Evolutionary conservation across 1,140 invertebrate genomes (phyloP).

Genomic region (Patella vulgata): DNA sequence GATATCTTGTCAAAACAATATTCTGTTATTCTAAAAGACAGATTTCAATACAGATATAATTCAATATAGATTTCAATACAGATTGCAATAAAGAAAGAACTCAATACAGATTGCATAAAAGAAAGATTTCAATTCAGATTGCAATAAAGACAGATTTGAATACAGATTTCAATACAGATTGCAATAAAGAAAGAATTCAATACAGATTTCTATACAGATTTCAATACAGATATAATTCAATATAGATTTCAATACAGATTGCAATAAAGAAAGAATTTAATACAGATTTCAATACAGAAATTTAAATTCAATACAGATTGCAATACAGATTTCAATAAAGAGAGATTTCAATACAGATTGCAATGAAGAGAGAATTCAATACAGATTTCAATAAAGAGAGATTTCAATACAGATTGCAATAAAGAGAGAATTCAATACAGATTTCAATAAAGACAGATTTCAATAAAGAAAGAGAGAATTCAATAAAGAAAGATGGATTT

Average conservation of each 20-base stretch:
- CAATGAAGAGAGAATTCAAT: not conserved
- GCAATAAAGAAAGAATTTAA: not conserved
- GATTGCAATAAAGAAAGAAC: not conserved
- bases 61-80: no score
- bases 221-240: no score
- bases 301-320: no score
- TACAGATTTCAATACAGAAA: not conserved
- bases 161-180: conserved; percentile 4
- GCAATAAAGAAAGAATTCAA: conserved; percentile 1
- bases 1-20: no score
- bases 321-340: not conserved
- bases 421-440: not conserved
- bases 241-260: no score
- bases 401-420: not conserved
- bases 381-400: not conserved
- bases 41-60: no score
- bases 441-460: conserved; percentile 2
- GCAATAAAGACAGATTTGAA: not conserved
- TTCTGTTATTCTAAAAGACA: no score
- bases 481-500: not conserved
- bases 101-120: not conserved
- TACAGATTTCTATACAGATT: not conserved
- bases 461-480: not conserved
- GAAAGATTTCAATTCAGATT: not conserved
- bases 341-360: no score